phyloP scores from a whole-genome alignment of 2,113 vertebrate genomes.

The Coregonus clupeaformis region DNA sequence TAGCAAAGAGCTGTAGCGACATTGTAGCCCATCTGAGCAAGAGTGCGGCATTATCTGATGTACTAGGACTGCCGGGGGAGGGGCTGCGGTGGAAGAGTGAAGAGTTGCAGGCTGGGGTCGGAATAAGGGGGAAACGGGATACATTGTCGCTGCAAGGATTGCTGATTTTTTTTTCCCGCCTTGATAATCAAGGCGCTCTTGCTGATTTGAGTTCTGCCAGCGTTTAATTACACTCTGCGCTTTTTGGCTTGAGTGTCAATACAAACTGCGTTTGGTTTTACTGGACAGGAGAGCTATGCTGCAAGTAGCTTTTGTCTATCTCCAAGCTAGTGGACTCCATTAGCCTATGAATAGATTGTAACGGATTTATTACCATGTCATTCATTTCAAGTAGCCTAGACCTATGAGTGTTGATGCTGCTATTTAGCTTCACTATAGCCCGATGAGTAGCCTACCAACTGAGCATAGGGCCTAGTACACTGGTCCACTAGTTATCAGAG shows the following conservation, averaged over 20 bases:
- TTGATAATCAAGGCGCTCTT: conserved; percentile 62
- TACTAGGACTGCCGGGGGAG: conserved; percentile 55
- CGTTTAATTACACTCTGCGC: conserved; percentile 7
- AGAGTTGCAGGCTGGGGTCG: conserved; percentile 62
- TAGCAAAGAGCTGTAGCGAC: conserved; percentile 15
- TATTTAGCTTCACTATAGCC: not conserved
- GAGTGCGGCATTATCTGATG: conserved; percentile 47
- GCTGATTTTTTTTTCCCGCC: conserved; percentile 73
- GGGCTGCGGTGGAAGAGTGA: conserved; percentile 73
- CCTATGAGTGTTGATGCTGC: not conserved
- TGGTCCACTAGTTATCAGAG: not conserved
- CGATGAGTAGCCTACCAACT: conserved; percentile 2
- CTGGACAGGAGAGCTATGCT: conserved; percentile 42
- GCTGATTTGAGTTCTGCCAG: conserved; percentile 9
- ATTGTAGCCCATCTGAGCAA: conserved; percentile 1
- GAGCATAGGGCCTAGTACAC: conserved; percentile 38
- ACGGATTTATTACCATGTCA: not conserved
- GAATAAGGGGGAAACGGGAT: conserved; percentile 53
- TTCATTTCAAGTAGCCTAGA: conserved; percentile 14
- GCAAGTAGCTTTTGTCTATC: conserved; percentile 20
- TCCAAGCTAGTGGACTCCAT: conserved; percentile 15
- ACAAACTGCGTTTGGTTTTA: conserved; percentile 60
- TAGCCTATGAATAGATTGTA: conserved; percentile 7
- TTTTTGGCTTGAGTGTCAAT: conserved; percentile 30
- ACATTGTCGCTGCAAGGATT: conserved; percentile 59